Conservation (phyloP, 2,797 vertebrate genomes). For the Sparidentex hasta region DNA sequence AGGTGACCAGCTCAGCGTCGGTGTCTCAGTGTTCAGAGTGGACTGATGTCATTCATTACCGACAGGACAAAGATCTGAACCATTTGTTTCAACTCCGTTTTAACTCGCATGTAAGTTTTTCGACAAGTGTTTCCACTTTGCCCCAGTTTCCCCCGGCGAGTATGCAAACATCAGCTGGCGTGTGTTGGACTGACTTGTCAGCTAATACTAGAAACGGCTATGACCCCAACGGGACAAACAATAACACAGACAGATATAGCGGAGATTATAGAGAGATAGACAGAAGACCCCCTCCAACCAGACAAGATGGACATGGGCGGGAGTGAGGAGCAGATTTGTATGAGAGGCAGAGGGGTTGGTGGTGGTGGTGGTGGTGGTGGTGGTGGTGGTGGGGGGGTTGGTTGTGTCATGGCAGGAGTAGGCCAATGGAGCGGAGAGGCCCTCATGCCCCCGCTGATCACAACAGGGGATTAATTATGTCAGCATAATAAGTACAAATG, state of each 20-base stretch:
- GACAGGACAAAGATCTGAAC: background rate
- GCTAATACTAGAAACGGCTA: background rate
- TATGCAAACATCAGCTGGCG: constrained; percentile 43
- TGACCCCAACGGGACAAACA: constrained; percentile 52
- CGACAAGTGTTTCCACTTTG: constrained; percentile 31
- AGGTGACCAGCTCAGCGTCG: background rate
- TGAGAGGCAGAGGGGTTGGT: constrained; percentile 61
- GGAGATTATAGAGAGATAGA: constrained; percentile 73
- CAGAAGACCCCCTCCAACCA: constrained; percentile 65
- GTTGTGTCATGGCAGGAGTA: constrained; percentile 76
- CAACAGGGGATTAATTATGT: constrained; percentile 92
- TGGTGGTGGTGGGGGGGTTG: constrained; percentile 37
- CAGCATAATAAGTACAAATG: constrained; percentile 92
- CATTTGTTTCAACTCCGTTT: background rate
- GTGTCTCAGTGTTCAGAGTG: background rate
- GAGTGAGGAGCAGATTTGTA: constrained; percentile 71
- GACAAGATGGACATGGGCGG: constrained; percentile 74
- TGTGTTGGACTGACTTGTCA: constrained; percentile 33
- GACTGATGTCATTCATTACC: background rate
- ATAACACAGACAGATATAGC: constrained; percentile 67
- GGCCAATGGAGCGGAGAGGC: constrained; percentile 87
- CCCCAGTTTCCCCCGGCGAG: constrained; percentile 37
- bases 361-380: constrained; percentile 22
- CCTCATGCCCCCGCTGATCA: constrained; percentile 89
- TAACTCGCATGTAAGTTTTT: constrained; percentile 2